Evolutionary conservation across 2,113 vertebrate species (phyloP).

Genomic region (Symphodus melops): DNA sequence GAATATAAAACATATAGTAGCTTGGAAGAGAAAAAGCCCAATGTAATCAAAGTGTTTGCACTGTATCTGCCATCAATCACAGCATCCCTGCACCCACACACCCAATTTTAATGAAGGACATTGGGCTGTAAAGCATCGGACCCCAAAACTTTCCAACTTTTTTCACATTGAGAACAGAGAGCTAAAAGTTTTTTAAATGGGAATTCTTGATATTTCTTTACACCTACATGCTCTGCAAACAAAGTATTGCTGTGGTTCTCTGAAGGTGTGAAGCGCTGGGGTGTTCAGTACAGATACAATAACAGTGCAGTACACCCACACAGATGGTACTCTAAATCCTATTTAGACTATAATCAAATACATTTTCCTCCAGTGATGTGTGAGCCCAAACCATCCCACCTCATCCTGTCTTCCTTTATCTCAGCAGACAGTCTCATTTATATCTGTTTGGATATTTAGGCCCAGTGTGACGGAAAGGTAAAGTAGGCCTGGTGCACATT

Average conservation of each 20-base stretch:
- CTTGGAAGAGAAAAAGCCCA: slow-evolving; percentile 11
- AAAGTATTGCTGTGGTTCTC: slow-evolving; percentile 49
- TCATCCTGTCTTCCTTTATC: slow-evolving; percentile 14
- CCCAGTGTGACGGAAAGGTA: slow-evolving; percentile 6
- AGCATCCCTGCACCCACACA: slow-evolving; percentile 13
- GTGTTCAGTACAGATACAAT: slow-evolving; percentile 45
- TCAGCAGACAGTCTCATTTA: slow-evolving; percentile 29
- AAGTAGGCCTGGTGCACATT: not conserved
- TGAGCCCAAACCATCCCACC: slow-evolving; percentile 15
- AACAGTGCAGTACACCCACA: slow-evolving; percentile 46
- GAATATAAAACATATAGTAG: slow-evolving; percentile 7
- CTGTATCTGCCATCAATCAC: slow-evolving; percentile 45
- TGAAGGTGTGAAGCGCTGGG: slow-evolving; percentile 42
- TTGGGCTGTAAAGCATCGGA: slow-evolving; percentile 34
- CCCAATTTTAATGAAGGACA: slow-evolving; percentile 35
- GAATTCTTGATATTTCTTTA: slow-evolving; percentile 43
- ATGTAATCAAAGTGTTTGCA: slow-evolving; percentile 5
- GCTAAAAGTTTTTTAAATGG: slow-evolving; percentile 42
- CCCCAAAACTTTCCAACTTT: slow-evolving; percentile 30
- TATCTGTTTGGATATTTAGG: slow-evolving; percentile 11
- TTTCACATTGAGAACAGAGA: slow-evolving; percentile 27
- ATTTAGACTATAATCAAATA: slow-evolving; percentile 48
- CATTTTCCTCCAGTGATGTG: slow-evolving; percentile 28
- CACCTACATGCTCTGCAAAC: slow-evolving; percentile 41
- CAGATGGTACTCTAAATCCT: slow-evolving; percentile 44